Base-by-base conservation (phyloP, 1,140 invertebrate genomes). In the Daktulosphaira vitifoliae region DNA sequence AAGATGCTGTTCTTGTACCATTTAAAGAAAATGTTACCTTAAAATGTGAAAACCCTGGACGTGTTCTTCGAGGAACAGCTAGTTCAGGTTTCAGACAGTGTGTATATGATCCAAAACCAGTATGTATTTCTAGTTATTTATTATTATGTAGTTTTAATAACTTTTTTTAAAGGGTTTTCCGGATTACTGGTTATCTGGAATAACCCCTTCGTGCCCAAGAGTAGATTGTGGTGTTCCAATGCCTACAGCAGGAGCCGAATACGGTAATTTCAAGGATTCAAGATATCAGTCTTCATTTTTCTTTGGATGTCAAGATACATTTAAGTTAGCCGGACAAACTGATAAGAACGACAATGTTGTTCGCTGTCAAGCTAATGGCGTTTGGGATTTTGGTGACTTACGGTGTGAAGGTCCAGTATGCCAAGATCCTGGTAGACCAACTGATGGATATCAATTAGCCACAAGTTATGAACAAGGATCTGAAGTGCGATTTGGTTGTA, bases 311-410 rank as follows among this genome's bases (percentile, higher is more conserved):
- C 91, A 96, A 78, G 90, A 95, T 71, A 96, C 93, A 0, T 96
- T 96, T 73, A 92, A 90, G 72, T 75, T 96, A 22, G 92, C 91
- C 25, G 93, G 94, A 3, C 90, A 95, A 78, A 93, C 90, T 0
- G 88, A 83, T 37, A 86, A 85, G 69, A 88, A 92, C 69, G 92
- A 97, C 71, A 93, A 94, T 72, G 86, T 93, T 18, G 92, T 97
- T 0, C 83, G 87, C 54, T 98, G 94, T 76, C 87, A 89, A 77
- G 84, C 84, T 2, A 92, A 93, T 73, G 91, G 90, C 7, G 86
- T 91, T 53, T 98, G 95, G 95, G 95, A 98, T 77, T 96, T 97
- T 76, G 94, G 94, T 9, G 91, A 96, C 75, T 78, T 98, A 16
- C 80, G 92, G 50, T 98, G 95, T 73, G 92, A 96, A 79, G 93